Percentiles rank a stretch among this genome's conserved stretches.
Conservation (phyloP, 92 coral and sea anemone genomes). For the Phenganax stokvisi region DNA sequence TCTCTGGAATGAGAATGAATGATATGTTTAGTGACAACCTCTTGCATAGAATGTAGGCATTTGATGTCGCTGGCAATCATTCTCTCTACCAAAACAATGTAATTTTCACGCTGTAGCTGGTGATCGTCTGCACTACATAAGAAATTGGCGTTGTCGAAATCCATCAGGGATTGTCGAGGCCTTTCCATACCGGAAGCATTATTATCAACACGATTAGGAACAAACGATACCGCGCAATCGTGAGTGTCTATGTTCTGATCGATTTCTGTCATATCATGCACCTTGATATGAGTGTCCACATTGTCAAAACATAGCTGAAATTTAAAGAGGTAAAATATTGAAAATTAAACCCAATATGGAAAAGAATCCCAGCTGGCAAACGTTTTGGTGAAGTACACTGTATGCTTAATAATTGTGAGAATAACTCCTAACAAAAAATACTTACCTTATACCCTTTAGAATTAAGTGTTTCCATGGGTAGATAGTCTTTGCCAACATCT, state of each 20-base stretch:
- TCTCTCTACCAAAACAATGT: slow-evolving; percentile 13
- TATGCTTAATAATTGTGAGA: no score
- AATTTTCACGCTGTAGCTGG: background rate
- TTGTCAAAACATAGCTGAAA: slow-evolving; percentile 17
- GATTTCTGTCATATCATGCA: slow-evolving; percentile 3
- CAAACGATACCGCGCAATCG: background rate
- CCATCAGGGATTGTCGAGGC: background rate
- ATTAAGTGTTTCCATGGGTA: no score
- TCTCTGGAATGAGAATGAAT: slow-evolving; percentile 9
- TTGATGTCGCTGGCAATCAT: background rate
- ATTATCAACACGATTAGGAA: slow-evolving; percentile 2
- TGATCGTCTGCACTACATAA: background rate
- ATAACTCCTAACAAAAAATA: no score
- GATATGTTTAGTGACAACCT: slow-evolving; percentile 6
- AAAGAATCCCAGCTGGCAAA: background rate
- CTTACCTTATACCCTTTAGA: no score
- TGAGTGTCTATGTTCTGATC: slow-evolving; percentile 3
- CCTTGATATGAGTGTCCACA: background rate
- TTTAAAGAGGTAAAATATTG: background rate
- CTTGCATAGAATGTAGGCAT: background rate
- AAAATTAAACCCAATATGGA: background rate
- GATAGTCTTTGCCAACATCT: no score
- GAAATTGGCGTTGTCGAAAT: slow-evolving; percentile 15
- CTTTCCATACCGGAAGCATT: background rate
- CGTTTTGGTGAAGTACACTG: no score